Conservation (phyloP, 2,113 vertebrate genomes). For the Salvator merianae region DNA sequence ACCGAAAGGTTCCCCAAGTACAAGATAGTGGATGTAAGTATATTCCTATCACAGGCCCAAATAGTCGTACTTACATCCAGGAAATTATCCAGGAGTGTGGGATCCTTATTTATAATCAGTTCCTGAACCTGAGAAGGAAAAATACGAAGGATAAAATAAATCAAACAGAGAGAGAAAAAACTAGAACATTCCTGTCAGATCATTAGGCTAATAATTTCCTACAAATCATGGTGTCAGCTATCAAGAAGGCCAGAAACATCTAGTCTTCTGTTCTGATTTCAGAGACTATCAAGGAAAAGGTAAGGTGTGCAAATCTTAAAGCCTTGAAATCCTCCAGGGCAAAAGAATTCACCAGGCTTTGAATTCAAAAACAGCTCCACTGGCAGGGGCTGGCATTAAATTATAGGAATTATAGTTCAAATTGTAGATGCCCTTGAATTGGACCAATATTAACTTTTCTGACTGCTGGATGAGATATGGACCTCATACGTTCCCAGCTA, state of each 20-base stretch:
- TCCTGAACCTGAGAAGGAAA: slow-evolving; percentile 85
- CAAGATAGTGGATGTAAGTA: background rate
- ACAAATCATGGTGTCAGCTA: background rate
- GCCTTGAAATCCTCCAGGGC: background rate
- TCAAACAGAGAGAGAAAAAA: background rate
- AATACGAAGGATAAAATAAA: background rate
- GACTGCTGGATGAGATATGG: background rate
- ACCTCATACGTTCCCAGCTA: background rate
- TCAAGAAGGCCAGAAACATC: background rate
- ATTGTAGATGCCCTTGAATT: no score
- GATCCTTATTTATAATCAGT: slow-evolving; percentile 93
- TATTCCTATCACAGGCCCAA: background rate
- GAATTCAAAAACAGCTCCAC: background rate
- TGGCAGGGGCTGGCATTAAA: no score
- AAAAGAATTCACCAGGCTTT: background rate
- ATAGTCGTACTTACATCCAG: slow-evolving; percentile 83
- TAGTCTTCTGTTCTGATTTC: background rate
- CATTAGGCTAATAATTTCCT: no score
- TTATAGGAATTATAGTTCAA: background rate
- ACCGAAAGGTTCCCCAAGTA: background rate
- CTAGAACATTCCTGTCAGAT: background rate
- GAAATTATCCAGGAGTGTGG: slow-evolving; percentile 91
- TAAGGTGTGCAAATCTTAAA: background rate
- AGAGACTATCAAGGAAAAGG: no score
- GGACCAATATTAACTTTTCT: no score